Evolutionary conservation across 92 coral and sea anemone species (phyloP), one percentile per base, ranked within the genome.

Genomic region (Meandrina meandrites): DNA sequence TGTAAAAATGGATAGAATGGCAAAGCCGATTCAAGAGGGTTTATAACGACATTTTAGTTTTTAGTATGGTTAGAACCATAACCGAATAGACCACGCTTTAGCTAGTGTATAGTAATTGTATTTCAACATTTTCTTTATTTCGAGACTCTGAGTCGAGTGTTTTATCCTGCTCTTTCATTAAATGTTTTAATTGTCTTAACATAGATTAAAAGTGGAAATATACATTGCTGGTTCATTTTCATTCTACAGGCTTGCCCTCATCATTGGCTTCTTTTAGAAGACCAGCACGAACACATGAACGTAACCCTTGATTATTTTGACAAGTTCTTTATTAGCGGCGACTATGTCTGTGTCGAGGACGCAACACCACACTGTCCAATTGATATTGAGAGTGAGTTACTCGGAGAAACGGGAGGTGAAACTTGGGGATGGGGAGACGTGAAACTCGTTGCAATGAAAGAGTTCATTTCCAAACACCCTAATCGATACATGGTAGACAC

Each of bases 341-440:
- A 62, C 69, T 64, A 62, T 62, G 70, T 64, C 7, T 64, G 70
- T 27, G 70, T 64, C 0, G 34, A 64, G 14, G 70, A 64, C 15
- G 34, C 14, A 64, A 64, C 31, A 64, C 70, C 3, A 24, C 34
- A 64, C 34, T n/a, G 70, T 64, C 9, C 70, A 64, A 35, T 15
- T 72, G 24, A 17, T 36, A 21, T 1, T 7, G 76, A 50, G 9
- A 17, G 18, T 48, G 50, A 50, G 16, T 72, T 32, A 34, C 13
- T 22, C 36, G 42, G 16, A 3, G 42, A 72, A 14, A 19, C 0
- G 47, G 27, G 28, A 17, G 35, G 36, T 34, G 28, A 71, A 35
- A 34, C 45, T 32, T 71, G 37, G 45, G 76, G 76, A 72, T 71
- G 37, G 45, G 76, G 76, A 72, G 76, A 72, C 48, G 28, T 15